A percentile compares a stretch with the other conserved stretches of the same genome.
phyloP scores from a whole-genome alignment of 2,113 vertebrate species.

The Pterocles orientalis region DNA sequence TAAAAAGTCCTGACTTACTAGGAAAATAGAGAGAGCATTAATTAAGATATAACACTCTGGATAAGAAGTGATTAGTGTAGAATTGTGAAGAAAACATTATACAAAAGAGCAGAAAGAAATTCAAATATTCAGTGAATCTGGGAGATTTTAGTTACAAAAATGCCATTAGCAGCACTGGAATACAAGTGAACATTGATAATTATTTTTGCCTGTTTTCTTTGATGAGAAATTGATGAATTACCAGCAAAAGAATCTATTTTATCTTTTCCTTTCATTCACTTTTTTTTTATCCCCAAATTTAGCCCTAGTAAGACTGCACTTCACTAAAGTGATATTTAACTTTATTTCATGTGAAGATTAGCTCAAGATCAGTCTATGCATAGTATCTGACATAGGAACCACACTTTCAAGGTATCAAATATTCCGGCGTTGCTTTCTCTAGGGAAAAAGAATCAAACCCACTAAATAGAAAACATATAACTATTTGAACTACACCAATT shows the following conservation, averaged over 20 bases:
- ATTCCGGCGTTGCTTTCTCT: neutral
- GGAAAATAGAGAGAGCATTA: neutral
- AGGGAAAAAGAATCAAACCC: neutral
- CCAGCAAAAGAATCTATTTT: neutral
- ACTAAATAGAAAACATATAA: neutral
- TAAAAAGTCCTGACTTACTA: neutral
- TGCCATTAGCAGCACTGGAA: neutral
- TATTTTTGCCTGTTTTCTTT: neutral
- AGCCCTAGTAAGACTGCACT: neutral
- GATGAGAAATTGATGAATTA: neutral
- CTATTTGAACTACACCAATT: fast-evolving
- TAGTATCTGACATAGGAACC: neutral
- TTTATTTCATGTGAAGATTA: neutral
- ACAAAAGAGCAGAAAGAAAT: neutral
- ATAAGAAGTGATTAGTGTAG: neutral
- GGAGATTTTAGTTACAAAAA: neutral
- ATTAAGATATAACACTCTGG: neutral
- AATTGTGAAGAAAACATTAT: neutral
- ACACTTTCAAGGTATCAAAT: neutral
- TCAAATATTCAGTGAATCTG: neutral
- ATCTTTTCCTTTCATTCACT: neutral
- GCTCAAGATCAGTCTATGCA: fast-evolving
- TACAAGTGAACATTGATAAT: neutral
- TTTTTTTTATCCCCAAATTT: neutral
- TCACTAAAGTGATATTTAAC: neutral